phyloP scores from a whole-genome alignment of 2,888 invertebrate species.

The Pocota personata region DNA sequence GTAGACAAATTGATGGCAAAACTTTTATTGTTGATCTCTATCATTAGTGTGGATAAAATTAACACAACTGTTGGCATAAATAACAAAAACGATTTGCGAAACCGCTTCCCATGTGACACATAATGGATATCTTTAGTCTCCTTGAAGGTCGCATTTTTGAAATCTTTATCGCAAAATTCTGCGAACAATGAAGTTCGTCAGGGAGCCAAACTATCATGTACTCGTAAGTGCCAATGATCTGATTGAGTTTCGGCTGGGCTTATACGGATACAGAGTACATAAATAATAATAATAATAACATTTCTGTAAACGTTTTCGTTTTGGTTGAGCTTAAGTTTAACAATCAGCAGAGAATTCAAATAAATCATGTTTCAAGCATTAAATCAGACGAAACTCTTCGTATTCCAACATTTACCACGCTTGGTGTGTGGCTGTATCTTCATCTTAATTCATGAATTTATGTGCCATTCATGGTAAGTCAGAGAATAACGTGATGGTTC shows the following conservation, averaged over 20 bases:
- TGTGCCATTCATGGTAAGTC: conserved; percentile 65
- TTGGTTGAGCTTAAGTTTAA: conserved; percentile 42
- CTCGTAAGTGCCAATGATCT: conserved; percentile 26
- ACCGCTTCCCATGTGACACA: conserved; percentile 50
- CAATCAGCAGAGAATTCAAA: conserved; percentile 59
- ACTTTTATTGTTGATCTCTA: conserved; percentile 73
- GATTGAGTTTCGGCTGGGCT: neutral
- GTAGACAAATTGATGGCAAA: conserved; percentile 73
- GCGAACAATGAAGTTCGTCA: conserved; percentile 23
- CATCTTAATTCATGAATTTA: conserved; percentile 73
- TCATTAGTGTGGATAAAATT: conserved; percentile 63
- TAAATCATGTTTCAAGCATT: conserved; percentile 71
- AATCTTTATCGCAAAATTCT: conserved; percentile 2
- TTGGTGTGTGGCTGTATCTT: conserved; percentile 76
- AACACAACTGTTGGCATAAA: conserved; percentile 61
- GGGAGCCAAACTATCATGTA: neutral
- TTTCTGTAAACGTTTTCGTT: conserved; percentile 54
- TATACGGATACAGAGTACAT: neutral
- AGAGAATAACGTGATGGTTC: conserved; percentile 56
- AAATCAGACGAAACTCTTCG: conserved; percentile 54
- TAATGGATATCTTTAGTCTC: conserved; percentile 37
- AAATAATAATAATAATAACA: conserved; percentile 17
- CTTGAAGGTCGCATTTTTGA: conserved; percentile 46
- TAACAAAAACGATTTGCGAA: conserved; percentile 62
- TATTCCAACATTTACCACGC: conserved; percentile 58